Evolutionary conservation across 2,797 vertebrate genomes (phyloP).

Genomic region (Gymnoscopelus microlampas): DNA sequence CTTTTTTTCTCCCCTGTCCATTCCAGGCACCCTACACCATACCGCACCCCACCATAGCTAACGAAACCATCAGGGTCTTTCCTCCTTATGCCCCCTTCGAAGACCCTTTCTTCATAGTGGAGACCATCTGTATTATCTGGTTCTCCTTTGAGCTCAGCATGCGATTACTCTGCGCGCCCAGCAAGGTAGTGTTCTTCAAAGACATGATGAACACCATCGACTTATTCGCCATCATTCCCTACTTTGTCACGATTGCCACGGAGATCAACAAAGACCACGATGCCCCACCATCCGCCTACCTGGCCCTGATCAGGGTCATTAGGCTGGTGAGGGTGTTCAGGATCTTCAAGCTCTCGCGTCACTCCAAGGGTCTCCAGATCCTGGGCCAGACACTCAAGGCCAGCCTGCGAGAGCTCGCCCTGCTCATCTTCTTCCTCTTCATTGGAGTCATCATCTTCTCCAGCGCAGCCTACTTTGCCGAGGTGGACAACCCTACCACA

Average conservation of each 20-base stretch:
- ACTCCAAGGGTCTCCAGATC: constrained; percentile 94
- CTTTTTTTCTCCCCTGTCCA: constrained; percentile 24
- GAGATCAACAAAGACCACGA: constrained; percentile 88
- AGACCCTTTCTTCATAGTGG: constrained; percentile 92
- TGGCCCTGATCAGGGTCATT: constrained; percentile 92
- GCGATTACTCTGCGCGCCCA: constrained; percentile 85
- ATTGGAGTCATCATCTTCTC: constrained; percentile 95
- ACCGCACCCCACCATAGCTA: constrained; percentile 57
- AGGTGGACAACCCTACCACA: constrained; percentile 85
- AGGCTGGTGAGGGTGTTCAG: constrained; percentile 91
- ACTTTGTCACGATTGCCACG: constrained; percentile 91
- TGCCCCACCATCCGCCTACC: constrained; percentile 85
- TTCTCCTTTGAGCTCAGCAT: constrained; percentile 91
- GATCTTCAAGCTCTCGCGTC: constrained; percentile 93
- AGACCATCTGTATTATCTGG: constrained; percentile 93
- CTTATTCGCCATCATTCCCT: constrained; percentile 94
- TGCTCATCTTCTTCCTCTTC: constrained; percentile 97
- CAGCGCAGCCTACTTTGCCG: constrained; percentile 92
- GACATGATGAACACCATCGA: constrained; percentile 97
- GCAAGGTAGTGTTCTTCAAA: constrained; percentile 90
- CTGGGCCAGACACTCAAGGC: constrained; percentile 92
- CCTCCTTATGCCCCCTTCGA: constrained; percentile 77
- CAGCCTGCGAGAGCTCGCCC: constrained; percentile 90
- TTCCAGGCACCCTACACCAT: constrained; percentile 57
- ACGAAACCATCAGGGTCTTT: constrained; percentile 52